Percentiles rank a stretch among this genome's conserved stretches.
Conservation (phyloP, 2,888 invertebrate species). For the Clitarchus hookeri region DNA sequence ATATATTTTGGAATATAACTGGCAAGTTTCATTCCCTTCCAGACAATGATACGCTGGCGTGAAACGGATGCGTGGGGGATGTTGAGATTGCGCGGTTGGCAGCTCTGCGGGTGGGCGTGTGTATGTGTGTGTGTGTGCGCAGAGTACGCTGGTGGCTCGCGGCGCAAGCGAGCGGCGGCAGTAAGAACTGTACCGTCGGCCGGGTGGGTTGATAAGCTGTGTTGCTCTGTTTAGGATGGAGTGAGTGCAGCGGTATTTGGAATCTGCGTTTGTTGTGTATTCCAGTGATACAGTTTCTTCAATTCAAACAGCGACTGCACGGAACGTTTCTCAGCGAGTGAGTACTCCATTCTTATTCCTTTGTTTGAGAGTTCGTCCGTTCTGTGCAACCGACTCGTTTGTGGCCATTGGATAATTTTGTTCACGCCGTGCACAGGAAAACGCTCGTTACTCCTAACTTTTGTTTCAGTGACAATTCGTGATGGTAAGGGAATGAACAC, state of each 20-base stretch:
- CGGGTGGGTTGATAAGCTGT: background rate
- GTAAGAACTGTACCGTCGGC: background rate
- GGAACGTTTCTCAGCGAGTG: slow-evolving; percentile 2
- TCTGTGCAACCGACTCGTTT: background rate
- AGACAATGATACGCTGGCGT: background rate
- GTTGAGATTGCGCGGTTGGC: background rate
- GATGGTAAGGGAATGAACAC: no score
- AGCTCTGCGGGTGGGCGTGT: background rate
- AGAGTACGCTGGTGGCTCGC: slow-evolving; percentile 2
- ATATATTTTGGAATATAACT: no score
- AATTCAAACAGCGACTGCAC: background rate
- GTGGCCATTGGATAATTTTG: no score
- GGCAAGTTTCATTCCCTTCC: no score
- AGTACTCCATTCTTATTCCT: background rate
- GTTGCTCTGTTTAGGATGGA: background rate
- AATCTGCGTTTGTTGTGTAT: background rate
- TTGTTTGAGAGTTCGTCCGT: background rate
- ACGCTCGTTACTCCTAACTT: no score
- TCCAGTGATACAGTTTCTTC: background rate
- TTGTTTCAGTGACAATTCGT: no score
- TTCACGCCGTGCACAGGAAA: no score
- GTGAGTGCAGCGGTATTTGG: background rate
- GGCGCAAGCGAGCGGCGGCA: background rate
- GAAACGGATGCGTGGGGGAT: background rate
- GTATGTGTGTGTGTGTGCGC: background rate